phyloP scores from a whole-genome alignment of 2,888 invertebrate genomes.

The Acleris holmiana region DNA sequence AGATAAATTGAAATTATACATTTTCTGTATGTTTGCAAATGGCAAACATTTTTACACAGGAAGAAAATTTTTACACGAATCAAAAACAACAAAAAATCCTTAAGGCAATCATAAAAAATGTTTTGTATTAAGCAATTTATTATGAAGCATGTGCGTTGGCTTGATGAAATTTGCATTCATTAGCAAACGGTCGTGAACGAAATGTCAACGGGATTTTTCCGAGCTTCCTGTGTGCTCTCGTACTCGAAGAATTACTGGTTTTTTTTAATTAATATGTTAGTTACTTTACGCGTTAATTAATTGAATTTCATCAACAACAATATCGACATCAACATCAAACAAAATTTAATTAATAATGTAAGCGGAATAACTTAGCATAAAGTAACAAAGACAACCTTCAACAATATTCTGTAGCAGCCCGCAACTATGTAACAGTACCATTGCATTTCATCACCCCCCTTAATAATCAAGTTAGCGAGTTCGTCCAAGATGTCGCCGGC shows the following conservation, averaged over 20 bases:
- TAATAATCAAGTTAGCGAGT: slow-evolving; percentile 36
- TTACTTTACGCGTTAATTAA: not conserved
- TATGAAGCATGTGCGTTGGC: slow-evolving; percentile 61
- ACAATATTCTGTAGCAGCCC: slow-evolving; percentile 10
- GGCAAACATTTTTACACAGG: no score
- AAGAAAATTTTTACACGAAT: no score
- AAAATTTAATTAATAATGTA: slow-evolving; percentile 14
- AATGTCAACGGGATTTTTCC: slow-evolving; percentile 60
- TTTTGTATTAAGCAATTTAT: slow-evolving; percentile 62
- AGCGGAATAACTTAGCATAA: slow-evolving; percentile 13
- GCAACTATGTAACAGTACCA: slow-evolving; percentile 19
- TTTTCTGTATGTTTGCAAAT: no score
- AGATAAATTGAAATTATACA: no score
- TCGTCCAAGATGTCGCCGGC: slow-evolving; percentile 34
- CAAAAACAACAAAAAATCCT: no score
- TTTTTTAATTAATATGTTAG: slow-evolving; percentile 7
- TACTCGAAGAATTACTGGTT: slow-evolving; percentile 8
- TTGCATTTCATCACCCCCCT: slow-evolving; percentile 28
- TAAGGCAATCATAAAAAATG: slow-evolving; percentile 17
- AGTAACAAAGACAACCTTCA: slow-evolving; percentile 10
- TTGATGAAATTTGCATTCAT: slow-evolving; percentile 79
- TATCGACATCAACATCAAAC: slow-evolving; percentile 4
- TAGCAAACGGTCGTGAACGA: slow-evolving; percentile 58
- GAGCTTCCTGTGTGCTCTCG: slow-evolving; percentile 17
- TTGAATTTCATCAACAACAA: not conserved